Evolutionary conservation across 37 sponge, comb jelly and placozoan genomes (phyloP), one percentile per base, ranked within the genome.

Genomic region (Eunapius fragilis): DNA sequence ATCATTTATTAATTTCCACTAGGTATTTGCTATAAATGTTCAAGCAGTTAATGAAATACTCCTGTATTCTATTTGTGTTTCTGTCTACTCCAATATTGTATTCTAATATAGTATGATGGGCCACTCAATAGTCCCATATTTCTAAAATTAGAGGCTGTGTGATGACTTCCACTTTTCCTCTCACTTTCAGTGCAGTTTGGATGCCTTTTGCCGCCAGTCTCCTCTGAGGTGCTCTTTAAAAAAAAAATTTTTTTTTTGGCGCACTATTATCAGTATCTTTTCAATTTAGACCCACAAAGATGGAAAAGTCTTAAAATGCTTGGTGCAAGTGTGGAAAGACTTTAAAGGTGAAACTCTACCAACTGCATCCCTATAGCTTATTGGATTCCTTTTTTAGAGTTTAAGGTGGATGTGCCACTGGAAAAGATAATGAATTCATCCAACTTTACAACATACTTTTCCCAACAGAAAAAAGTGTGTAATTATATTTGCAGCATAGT

Each of bases 401-500:
- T 81, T 35, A 87, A 87, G 31, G 22, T 80, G 41, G 87, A 87
- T 0, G n/a, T 87, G 23, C 74, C 67, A 68, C 31, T 87, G 49
- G 67, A 75, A 68, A 26, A 72, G 28, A 28, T 87, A 28, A 28
- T 87, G 68, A 75, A 45, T 81, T 25, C 68, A 23, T 19, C 33
- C 34, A 67, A 81, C 24, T 81, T 87, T 68, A 25, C 41, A 33
- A 45, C 68, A 25, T 87, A 87, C 32, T 24, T 74, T 32, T 68
- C 50, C 22, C 72, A 78, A 36, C n/a, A 68, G 10, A 26, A 50
- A 49, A 83, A 83, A 74, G 67, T 45, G 14, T 13, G 58, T 58
- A 17, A n/a, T n/a, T n/a, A n/a, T n/a, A n/a, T n/a, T n/a, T n/a
- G n/a, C n/a, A n/a, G n/a, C n/a, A n/a, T n/a, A n/a, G n/a, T n/a